A percentile compares a stretch with the other conserved stretches of the same genome.
Evolutionary conservation across 2,888 invertebrate genomes (phyloP).

Genomic region (Trachelus tabidus): DNA sequence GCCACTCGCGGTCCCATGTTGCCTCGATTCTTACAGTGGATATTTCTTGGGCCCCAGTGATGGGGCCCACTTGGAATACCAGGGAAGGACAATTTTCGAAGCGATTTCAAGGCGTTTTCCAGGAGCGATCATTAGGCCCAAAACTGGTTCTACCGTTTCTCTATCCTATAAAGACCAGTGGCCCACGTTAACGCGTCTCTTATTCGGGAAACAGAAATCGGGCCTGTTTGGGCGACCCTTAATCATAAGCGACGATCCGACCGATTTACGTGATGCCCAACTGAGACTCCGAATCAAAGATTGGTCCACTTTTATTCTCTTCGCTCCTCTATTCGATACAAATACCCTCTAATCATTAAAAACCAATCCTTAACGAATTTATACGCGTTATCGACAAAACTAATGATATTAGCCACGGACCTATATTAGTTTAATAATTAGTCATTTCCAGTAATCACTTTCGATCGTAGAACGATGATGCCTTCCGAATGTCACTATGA

Average conservation of each 20-base stretch:
- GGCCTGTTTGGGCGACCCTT: not conserved
- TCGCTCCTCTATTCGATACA: not conserved
- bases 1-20: not conserved
- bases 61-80: not conserved
- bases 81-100: conserved; percentile 23
- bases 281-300: not conserved
- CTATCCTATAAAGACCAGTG: conserved; percentile 40
- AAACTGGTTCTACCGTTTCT: conserved; percentile 36
- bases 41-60: not conserved
- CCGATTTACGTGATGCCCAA: not conserved
- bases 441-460: not conserved
- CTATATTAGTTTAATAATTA: not conserved
- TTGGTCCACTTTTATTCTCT: not conserved
- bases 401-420: not conserved
- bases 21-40: not conserved
- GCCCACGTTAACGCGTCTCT: conserved; percentile 32
- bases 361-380: not conserved
- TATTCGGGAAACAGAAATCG: conserved; percentile 4
- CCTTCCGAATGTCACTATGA: not conserved
- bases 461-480: not conserved
- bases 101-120: conserved; percentile 38
- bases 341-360: not conserved
- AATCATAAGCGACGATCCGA: not conserved
- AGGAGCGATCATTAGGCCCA: conserved; percentile 39
- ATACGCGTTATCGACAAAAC: not conserved